Conservation (phyloP, 2,888 invertebrate species). For the Junonia oenone region DNA sequence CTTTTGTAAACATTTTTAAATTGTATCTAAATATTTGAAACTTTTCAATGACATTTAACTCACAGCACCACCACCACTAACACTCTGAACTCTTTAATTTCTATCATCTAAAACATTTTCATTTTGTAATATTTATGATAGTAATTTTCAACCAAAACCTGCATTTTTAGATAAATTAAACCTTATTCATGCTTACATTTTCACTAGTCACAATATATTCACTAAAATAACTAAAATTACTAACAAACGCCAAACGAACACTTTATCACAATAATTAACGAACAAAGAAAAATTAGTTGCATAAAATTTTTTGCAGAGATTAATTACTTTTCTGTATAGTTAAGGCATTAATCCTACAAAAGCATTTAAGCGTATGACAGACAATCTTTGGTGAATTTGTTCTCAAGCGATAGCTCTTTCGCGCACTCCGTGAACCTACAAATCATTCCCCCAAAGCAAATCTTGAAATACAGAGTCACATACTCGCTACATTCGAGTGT, state of each 20-base stretch:
- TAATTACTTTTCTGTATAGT: neutral
- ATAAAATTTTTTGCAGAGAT: neutral
- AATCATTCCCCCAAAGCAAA: slow-evolving; percentile 11
- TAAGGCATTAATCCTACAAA: slow-evolving; percentile 6
- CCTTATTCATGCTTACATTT: neutral
- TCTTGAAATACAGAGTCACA: neutral
- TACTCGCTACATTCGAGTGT: slow-evolving; percentile 1
- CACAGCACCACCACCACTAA: neutral
- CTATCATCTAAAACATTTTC: neutral
- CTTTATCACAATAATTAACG: neutral
- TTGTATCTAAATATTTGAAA: neutral
- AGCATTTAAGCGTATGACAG: slow-evolving; percentile 10
- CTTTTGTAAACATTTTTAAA: neutral
- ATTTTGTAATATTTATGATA: neutral
- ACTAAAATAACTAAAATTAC: neutral
- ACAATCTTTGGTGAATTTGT: slow-evolving; percentile 1
- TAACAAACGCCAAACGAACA: slow-evolving; percentile 1
- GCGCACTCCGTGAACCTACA: slow-evolving; percentile 1
- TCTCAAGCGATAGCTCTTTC: slow-evolving; percentile 14
- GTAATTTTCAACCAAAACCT: neutral
- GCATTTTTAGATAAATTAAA: neutral
- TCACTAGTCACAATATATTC: neutral
- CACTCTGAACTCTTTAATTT: neutral
- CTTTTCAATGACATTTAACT: neutral
- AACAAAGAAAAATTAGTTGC: neutral